Conservation (phyloP, 2,113 vertebrate genomes). For the Haemorhous mexicanus region DNA sequence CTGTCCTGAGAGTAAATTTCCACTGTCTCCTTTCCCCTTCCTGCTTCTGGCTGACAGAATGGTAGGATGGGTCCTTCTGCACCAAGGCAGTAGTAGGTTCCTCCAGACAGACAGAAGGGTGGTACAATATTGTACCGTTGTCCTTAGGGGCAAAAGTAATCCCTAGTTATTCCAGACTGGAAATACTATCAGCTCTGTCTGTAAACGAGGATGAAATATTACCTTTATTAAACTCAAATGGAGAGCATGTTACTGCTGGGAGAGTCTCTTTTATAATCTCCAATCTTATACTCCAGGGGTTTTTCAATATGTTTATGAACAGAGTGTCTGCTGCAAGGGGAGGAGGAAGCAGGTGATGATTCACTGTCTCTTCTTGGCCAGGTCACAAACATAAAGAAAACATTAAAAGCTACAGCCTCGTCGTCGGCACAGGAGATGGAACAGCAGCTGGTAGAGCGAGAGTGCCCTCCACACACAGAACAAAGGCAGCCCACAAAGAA, state of each 20-base stretch:
- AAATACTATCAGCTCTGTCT: not conserved
- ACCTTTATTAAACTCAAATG: not conserved
- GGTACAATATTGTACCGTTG: not conserved
- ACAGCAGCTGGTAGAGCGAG: constrained; percentile 77
- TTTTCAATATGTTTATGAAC: not conserved
- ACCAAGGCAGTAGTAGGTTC: not conserved
- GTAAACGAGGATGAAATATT: not conserved
- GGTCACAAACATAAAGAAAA: constrained; percentile 83
- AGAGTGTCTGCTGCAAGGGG: constrained; percentile 39
- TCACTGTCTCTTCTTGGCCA: constrained; percentile 57
- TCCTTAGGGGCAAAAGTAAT: not conserved
- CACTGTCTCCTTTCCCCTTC: not conserved
- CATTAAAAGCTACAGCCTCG: constrained; percentile 75
- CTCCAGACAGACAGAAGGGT: not conserved
- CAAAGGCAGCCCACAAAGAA: constrained; percentile 83
- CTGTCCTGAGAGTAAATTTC: not conserved
- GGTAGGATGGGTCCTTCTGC: not conserved
- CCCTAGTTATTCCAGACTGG: not conserved
- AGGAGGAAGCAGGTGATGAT: constrained; percentile 68
- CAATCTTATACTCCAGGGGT: not conserved
- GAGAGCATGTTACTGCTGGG: not conserved
- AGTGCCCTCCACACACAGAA: constrained; percentile 75
- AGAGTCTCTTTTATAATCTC: not conserved
- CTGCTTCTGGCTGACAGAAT: not conserved
- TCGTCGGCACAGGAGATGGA: constrained; percentile 79